Base-by-base conservation (phyloP, 2,888 invertebrate genomes). In the Eupithecia abbreviata region DNA sequence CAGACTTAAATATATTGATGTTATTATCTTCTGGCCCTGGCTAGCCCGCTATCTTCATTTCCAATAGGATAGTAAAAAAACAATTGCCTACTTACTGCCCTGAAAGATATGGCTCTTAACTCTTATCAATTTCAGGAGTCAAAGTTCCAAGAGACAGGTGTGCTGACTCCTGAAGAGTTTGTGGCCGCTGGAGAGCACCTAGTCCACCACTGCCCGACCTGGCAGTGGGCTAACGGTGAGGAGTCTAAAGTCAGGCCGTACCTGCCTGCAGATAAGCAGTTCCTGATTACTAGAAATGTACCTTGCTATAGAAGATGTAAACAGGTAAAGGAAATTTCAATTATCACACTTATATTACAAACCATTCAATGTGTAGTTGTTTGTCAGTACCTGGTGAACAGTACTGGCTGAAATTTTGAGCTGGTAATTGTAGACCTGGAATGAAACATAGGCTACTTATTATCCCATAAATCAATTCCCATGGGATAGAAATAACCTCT, bases 81-180 rank as follows among this genome's bases (percentile, higher is more conserved):
- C n/a, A 13, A n/a, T 12, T n/a, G 2, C 51, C n/a, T 55, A n/a
- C n/a, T 30, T n/a, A 55, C 18, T n/a, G 55, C 18, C 55, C 10
- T 42, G 5, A 42, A 42, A 62, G 30, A 62, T 2, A 58, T 18
- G 9, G 9, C 5, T 58, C 18, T 58, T 18, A 51, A 62, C 4
- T 10, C 62, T 58, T 9, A 18, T 45, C 0, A 18, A 30, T 74
- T 79, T 78, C 6, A 99, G 99, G 98, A 99, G 92, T 99, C 99
- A 6, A 99, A 98, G 92, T 99, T 99, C 91, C 97, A 98, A 84
- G 99, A 99, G 92, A 99, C 99, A 15, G 99, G 99, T 51, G 99
- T 99, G 3, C 91, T 99, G 47, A 99, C 99, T n/a, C 99, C 99
- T 1, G 99, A 99, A 90, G 99, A 99, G 95, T 99, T 99, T 96